Percentiles rank a stretch among this genome's conserved stretches.
Conservation (phyloP, 2,797 vertebrate species). For the Chromobotia macracanthus region DNA sequence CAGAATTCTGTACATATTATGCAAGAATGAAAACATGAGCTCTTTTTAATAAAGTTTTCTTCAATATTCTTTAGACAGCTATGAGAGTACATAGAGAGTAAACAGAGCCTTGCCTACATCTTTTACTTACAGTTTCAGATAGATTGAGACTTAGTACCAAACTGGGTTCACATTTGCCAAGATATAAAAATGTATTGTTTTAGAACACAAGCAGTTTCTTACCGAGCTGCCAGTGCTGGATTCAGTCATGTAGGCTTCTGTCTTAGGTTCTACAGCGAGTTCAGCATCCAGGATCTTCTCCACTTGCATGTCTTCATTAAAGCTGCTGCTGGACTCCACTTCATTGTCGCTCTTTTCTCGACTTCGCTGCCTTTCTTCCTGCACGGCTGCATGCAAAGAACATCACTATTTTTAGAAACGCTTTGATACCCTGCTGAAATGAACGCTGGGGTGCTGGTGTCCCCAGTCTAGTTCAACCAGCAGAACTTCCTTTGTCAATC, state of each 20-base stretch:
- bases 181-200: too few relatives aligned
- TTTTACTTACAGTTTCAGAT: too few relatives aligned
- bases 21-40: not conserved
- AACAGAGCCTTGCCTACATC: not conserved
- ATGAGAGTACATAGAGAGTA: not conserved
- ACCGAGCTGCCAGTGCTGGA: conserved; percentile 76
- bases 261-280: conserved; percentile 85
- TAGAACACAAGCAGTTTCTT: conserved; percentile 32
- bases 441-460: not conserved
- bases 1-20: not conserved
- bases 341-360: conserved; percentile 80
- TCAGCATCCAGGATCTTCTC: conserved; percentile 87
- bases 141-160: too few relatives aligned
- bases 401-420: not conserved
- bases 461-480: too few relatives aligned
- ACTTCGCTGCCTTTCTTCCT: conserved; percentile 85
- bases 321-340: conserved; percentile 70
- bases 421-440: not conserved
- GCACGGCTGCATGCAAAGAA: conserved; percentile 75
- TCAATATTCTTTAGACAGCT: not conserved
- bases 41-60: not conserved
- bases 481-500: too few relatives aligned
- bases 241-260: conserved; percentile 74
- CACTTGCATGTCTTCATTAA: conserved; percentile 84
- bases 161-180: too few relatives aligned